Evolutionary conservation across 1,140 invertebrate genomes (phyloP).

Genomic region (Dufourea novaeangliae): DNA sequence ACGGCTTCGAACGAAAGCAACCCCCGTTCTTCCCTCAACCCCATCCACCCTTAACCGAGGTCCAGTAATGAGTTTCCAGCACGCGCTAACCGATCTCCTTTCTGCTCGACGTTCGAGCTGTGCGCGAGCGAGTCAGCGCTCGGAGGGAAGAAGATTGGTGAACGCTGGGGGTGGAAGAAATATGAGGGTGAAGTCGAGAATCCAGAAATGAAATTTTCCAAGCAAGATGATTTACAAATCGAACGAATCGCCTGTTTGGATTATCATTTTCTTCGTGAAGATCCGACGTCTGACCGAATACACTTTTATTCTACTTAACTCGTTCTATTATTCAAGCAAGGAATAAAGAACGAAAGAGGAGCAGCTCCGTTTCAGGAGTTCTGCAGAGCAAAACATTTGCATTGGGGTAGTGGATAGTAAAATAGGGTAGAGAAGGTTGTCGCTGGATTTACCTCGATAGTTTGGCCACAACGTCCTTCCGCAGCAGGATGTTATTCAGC

Average conservation of each 20-base stretch:
- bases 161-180: neutral
- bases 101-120: neutral
- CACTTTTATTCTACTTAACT: too few relatives aligned
- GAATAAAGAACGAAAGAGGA: too few relatives aligned
- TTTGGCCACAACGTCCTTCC: constrained; percentile 89
- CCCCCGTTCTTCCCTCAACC: neutral
- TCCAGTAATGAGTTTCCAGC: constrained; percentile 32
- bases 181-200: neutral
- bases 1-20: constrained; percentile 3
- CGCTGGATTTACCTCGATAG: constrained; percentile 83
- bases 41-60: neutral
- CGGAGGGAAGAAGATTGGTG: neutral
- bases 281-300: too few relatives aligned
- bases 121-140: too few relatives aligned
- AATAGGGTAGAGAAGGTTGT: neutral
- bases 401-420: too few relatives aligned
- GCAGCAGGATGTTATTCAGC: constrained; percentile 88
- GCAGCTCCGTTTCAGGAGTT: too few relatives aligned
- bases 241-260: too few relatives aligned
- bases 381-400: too few relatives aligned
- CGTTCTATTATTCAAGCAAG: too few relatives aligned
- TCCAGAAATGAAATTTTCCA: too few relatives aligned
- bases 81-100: constrained; percentile 11
- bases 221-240: too few relatives aligned
- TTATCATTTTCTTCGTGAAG: too few relatives aligned